Base-by-base conservation (phyloP, 2,888 invertebrate genomes). In the Epistrophella euchroma region DNA sequence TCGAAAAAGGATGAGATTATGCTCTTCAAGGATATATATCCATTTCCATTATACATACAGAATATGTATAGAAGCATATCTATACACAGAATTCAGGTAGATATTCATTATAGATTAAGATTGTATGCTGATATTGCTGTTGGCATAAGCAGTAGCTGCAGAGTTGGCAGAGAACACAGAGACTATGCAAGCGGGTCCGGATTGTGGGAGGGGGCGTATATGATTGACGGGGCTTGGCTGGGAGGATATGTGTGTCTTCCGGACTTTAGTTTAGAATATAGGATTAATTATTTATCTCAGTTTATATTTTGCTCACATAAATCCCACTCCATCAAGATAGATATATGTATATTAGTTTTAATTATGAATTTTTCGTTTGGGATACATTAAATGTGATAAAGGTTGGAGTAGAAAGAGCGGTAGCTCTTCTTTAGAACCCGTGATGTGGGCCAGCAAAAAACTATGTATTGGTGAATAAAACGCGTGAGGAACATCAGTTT, bases 101-200 rank as follows among this genome's bases (percentile, higher is more conserved):
- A 80, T 85, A 85, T 81, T 77, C 81, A 81, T 81, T 81, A 77
- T 77, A 85, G 81, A 81, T 85, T 76, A 70, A 76, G 76, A 85
- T 80, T 60, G 66, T 80, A 32, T 70, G 55, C 45, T 55, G 72
- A 76, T 80, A 72, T 37, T 11, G 72, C 70, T 64, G 4, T 45
- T 19, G 15, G 32, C 55, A 66, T 35, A 22, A 37, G 5, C 50
- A 50, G 17, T 15, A 47, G 43, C 17, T 5, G 9, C 9, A 45
- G 10, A 10, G 45, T 15, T 45, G 17, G 17, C 25, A 64, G 5
- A 22, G 10, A 68, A 28, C 45, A 64, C 2, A 64, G 28, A 64
- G 45, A 2, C 3, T 55, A 5, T 32, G 11, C 25, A 2, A 11
- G 11, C 5, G 5, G 11, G 9, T 32, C 1, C 28, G 13, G 6